Conservation (phyloP, 2,797 vertebrate species). For the Urosaurus nigricauda region DNA sequence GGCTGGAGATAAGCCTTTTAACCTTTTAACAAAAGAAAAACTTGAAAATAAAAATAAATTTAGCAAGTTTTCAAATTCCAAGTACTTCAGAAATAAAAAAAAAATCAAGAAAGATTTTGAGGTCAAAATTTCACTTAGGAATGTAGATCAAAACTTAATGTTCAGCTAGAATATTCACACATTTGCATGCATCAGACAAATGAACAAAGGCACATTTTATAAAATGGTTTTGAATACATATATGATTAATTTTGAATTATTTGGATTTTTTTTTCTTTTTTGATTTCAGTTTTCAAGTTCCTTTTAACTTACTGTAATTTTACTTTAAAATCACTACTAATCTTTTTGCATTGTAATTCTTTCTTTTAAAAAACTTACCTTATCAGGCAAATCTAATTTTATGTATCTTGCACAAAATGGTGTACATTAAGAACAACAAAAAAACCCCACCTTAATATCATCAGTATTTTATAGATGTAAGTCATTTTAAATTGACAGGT, state of each 20-base stretch:
- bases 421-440: not conserved
- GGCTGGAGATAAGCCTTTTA: too few species aligned
- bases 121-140: not conserved
- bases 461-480: not conserved
- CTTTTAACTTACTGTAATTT: constrained; percentile 35
- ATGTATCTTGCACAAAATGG: not conserved
- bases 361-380: not conserved
- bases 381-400: not conserved
- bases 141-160: not conserved
- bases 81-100: not conserved
- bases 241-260: not conserved
- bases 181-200: not conserved
- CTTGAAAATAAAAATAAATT: not conserved
- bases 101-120: not conserved
- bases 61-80: not conserved
- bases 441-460: constrained; percentile 1
- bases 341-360: not conserved
- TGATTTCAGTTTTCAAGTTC: constrained; percentile 15
- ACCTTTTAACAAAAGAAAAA: not conserved
- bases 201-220: not conserved
- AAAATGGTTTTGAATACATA: too few species aligned
- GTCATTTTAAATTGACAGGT: constrained; percentile 36
- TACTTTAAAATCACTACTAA: not conserved
- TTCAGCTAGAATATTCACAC: not conserved
- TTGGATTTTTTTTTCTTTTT: not conserved